A percentile compares a stretch with the other conserved stretches of the same genome.
These are phyloP conservation scores for Octodon degus DNA, from an alignment of 2,113 vertebrate genomes.

Conservation along the genomic window DNA sequence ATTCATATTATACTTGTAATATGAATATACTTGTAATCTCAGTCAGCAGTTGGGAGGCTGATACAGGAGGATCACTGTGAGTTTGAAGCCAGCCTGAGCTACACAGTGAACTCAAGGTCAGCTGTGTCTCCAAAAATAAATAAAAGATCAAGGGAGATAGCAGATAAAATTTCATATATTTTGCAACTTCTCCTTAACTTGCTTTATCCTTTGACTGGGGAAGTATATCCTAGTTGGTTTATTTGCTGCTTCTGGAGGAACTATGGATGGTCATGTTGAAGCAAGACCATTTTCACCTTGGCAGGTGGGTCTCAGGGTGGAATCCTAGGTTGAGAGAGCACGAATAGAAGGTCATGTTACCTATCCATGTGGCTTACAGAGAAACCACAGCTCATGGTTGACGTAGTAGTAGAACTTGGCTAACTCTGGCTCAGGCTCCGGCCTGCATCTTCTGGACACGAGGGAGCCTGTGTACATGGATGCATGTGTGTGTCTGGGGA, in stretches of 20 bases:
- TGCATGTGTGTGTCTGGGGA: not conserved
- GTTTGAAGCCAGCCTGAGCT: not conserved
- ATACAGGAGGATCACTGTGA: not conserved
- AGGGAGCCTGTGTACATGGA: fast-evolving
- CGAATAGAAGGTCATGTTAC: not conserved
- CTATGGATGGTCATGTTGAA: not conserved
- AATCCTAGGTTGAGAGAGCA: not conserved
- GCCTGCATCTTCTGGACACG: not conserved
- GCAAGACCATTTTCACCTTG: constrained; percentile 35
- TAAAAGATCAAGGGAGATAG: not conserved
- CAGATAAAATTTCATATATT: not conserved
- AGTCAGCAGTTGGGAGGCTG: not conserved
- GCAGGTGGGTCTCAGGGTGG: not conserved
- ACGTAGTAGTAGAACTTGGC: not conserved
- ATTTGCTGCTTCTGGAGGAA: constrained; percentile 11
- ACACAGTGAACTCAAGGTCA: not conserved
- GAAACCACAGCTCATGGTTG: not conserved
- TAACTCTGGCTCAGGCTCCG: not conserved
- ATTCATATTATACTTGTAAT: not conserved
- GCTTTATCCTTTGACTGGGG: not conserved
- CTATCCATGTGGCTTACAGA: not conserved
- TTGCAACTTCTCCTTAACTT: not conserved
- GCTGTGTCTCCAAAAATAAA: not conserved
- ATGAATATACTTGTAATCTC: not conserved
- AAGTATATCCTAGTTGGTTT: not conserved